These are phyloP conservation scores for Plebejus melissa DNA, from an alignment of 2,888 invertebrate species.

Conservation along the genomic window DNA sequence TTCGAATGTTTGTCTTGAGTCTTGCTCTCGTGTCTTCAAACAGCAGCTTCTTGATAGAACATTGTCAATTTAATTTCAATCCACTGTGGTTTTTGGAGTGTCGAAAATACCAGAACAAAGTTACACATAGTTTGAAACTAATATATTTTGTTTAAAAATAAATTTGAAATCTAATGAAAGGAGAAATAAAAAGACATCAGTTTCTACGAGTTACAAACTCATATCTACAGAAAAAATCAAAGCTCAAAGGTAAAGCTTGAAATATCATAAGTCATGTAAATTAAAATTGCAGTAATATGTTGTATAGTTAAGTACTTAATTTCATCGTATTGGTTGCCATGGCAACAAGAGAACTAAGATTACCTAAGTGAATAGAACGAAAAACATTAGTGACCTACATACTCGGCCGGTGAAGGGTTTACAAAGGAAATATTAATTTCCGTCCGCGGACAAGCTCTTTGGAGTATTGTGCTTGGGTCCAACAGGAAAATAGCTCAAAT, in stretches of 20 bases:
- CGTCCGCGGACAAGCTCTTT: constrained; percentile 43
- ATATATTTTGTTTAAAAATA: too few species aligned
- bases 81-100: background rate
- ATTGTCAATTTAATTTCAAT: background rate
- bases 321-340: background rate
- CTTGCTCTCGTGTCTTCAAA: constrained; percentile 33
- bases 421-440: constrained; percentile 56
- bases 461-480: constrained; percentile 32
- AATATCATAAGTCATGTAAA: too few species aligned
- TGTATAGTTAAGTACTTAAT: background rate
- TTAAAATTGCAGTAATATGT: too few species aligned
- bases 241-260: too few species aligned
- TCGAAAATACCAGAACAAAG: too few species aligned
- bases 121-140: too few species aligned
- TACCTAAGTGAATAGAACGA: constrained; percentile 9
- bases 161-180: background rate
- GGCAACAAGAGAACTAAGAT: background rate
- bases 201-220: too few species aligned
- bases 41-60: background rate
- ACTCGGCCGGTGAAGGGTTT: constrained; percentile 41
- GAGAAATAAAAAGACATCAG: background rate
- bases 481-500: constrained; percentile 29
- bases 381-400: constrained; percentile 40
- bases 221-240: too few species aligned
- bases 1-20: constrained; percentile 35